Percentiles rank a stretch among this genome's conserved stretches.
Conservation (phyloP, 1,140 invertebrate genomes). For the Stenopsyche tienmushanensis region DNA sequence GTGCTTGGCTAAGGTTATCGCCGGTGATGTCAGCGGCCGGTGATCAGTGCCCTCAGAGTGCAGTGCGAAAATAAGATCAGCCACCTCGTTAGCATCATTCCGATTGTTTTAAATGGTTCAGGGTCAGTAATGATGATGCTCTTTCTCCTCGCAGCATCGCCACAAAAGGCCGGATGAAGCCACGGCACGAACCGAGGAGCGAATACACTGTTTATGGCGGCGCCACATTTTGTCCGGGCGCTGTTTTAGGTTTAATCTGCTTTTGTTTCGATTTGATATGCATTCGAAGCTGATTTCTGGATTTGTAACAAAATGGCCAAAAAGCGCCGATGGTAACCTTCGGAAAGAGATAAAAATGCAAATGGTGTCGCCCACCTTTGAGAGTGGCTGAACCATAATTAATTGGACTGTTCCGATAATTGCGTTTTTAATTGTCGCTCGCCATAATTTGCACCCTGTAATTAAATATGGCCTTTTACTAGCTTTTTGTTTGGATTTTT, state of each 20-base stretch:
- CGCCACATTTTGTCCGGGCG: neutral
- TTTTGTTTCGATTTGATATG: conserved; percentile 24
- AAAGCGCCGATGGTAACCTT: conserved; percentile 28
- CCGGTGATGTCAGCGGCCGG: too few relatives aligned
- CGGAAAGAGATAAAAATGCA: conserved; percentile 25
- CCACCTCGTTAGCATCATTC: conserved; percentile 3
- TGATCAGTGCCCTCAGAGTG: neutral
- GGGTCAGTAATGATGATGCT: conserved; percentile 28
- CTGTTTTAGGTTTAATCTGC: too few relatives aligned
- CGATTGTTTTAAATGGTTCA: conserved; percentile 30
- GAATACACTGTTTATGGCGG: neutral
- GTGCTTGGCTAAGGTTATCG: too few relatives aligned
- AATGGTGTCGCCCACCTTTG: conserved; percentile 9
- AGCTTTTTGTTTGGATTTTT: too few relatives aligned
- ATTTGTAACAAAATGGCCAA: neutral
- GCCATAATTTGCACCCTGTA: conserved; percentile 1
- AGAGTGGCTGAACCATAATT: neutral
- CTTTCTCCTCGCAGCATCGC: conserved; percentile 21
- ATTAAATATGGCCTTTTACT: conserved; percentile 1
- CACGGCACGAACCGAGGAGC: conserved; percentile 17
- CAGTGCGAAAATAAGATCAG: conserved; percentile 18
- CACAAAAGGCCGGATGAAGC: conserved; percentile 34
- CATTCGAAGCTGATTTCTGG: conserved; percentile 24
- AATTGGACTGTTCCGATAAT: conserved; percentile 15
- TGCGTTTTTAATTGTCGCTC: neutral